Base-by-base conservation (phyloP, 2,888 invertebrate species). In the Agonopterix subpropinquella region DNA sequence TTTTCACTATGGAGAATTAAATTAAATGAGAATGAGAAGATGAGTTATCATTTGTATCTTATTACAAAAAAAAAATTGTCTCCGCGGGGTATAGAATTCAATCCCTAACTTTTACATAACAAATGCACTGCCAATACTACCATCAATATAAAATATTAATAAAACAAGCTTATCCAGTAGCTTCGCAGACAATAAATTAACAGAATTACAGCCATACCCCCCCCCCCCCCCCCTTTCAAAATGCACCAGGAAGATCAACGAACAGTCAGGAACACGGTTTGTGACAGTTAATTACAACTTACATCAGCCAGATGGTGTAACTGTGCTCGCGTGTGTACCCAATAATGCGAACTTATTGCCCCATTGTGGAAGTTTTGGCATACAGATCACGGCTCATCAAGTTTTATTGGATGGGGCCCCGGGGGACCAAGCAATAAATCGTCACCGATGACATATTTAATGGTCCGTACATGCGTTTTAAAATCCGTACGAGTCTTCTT, bases 301-400 rank as follows among this genome's bases (percentile, higher is more conserved):
- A 5, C 7, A 28, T 5, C 28, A 28, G 28, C 44, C 52, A 52
- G 52, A 52, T 39, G 39, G 36, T n/a, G 11, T 18, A 11, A 43
- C 43, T 37, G 39, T 37, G 36, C 36, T 39, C 28, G 13, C 45
- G 41, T 15, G 58, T 52, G 59, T 63, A 64, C 58, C 65, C 65
- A 69, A 71, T 76, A 70, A 73, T 65, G 66, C 66, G 64, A 65
- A 76, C 67, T 77, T 77, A 77, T 74, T 69, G 72, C 70, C 58
- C 68, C 69, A 77, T 81, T 81, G 81, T 81, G 77, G 80, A 77
- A 77, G 67, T 80, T 82, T 80, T 77, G 75, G 80, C 79, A 77
- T 73, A 78, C 75, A 76, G 73, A 83, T 77, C 80, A 86, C 74
- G 87, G 82, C 72, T 81, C 87, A 87, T 85, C 78, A 80, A 85